Evolutionary conservation across 2,113 vertebrate species (phyloP).

Genomic region (Oncorhynchus clarkii): DNA sequence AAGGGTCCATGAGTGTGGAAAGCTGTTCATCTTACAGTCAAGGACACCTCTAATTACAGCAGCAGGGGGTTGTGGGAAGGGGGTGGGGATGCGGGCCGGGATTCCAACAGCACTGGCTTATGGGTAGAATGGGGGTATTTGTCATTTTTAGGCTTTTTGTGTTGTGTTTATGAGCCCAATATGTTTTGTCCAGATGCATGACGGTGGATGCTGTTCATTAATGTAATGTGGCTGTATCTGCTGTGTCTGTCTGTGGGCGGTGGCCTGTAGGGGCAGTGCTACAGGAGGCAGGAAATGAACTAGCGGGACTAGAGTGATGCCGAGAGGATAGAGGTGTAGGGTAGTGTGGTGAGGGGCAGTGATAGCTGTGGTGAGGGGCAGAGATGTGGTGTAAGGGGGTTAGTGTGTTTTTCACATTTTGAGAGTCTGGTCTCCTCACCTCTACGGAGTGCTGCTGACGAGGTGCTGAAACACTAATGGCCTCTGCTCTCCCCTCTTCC

Average conservation of each 20-base stretch:
- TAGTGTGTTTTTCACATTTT: no score
- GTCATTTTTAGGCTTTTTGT: not conserved
- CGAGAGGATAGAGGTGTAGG: not conserved
- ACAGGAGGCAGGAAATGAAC: not conserved
- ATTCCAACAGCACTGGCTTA: not conserved
- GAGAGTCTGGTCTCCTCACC: no score
- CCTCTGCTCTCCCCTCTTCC: no score
- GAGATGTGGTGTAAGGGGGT: no score
- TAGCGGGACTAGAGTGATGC: not conserved
- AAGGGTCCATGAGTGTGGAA: conserved; percentile 63
- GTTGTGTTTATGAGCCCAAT: not conserved
- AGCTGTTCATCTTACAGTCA: conserved; percentile 62
- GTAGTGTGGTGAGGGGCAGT: not conserved
- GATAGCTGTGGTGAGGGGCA: not conserved
- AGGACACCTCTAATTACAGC: conserved; percentile 78
- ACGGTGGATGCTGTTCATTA: not conserved
- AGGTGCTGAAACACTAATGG: no score
- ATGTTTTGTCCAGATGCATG: not conserved
- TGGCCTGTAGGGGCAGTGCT: not conserved
- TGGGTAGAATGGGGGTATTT: not conserved
- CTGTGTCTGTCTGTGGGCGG: not conserved
- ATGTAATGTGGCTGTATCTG: not conserved
- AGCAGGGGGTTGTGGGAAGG: conserved; percentile 43
- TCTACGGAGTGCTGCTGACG: no score
- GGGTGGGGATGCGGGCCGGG: not conserved